Percentiles rank a stretch among this genome's conserved stretches.
These are phyloP conservation scores for Cynopterus sphinx DNA, from an alignment of 2,797 vertebrate species.

Conservation along the genomic window DNA sequence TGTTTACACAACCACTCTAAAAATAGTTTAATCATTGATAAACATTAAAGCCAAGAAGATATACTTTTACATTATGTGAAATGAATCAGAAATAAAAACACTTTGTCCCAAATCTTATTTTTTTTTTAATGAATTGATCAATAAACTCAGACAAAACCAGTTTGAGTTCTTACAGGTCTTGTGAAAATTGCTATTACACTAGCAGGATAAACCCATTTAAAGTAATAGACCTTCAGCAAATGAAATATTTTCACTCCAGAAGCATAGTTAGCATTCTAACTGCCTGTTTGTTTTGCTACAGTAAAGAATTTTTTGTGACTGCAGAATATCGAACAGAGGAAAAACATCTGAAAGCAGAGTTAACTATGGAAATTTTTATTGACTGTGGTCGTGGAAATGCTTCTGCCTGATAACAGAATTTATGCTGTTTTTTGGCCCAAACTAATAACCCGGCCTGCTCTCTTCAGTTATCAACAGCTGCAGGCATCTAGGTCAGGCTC, in stretches of 20 bases:
- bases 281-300: conserved; percentile 29
- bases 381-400: neutral
- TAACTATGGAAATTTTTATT: conserved; percentile 50
- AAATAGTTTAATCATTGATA: neutral
- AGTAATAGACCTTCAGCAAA: neutral
- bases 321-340: neutral
- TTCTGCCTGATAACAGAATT: neutral
- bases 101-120: neutral
- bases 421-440: neutral
- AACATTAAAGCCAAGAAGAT: neutral
- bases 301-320: conserved; percentile 2
- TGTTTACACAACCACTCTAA: neutral
- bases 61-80: neutral
- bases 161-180: neutral
- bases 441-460: neutral
- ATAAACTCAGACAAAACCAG: neutral
- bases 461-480: neutral
- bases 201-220: neutral
- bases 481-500: neutral
- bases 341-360: conserved; percentile 20
- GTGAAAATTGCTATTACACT: conserved; percentile 36
- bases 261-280: conserved; percentile 52
- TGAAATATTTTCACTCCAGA: conserved; percentile 35
- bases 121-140: conserved; percentile 16
- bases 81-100: neutral